These are phyloP conservation scores for Xestia ashworthii DNA, from an alignment of 2,888 invertebrate species.

Conservation along the genomic window DNA sequence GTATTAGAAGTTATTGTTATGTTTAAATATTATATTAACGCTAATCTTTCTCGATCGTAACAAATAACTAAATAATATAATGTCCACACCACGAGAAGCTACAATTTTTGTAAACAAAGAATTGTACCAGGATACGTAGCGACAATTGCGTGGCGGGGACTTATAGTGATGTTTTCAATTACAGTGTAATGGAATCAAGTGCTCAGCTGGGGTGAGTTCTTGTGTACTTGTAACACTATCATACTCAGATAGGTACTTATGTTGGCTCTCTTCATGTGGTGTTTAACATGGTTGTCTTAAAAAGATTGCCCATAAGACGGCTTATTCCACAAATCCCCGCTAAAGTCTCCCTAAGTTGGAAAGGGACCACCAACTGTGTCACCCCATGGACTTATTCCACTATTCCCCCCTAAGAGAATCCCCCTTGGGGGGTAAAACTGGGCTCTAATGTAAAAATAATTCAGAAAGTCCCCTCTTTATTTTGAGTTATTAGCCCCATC, in stretches of 20 bases:
- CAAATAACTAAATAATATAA: background rate
- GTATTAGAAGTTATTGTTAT: background rate
- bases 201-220: conserved; percentile 51
- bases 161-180: conserved; percentile 16
- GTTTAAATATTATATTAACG: conserved; percentile 4
- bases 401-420: no score
- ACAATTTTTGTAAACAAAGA: no score
- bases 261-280: background rate
- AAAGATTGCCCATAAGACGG: background rate
- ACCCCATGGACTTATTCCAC: no score
- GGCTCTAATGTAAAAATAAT: no score
- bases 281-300: background rate
- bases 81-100: no score
- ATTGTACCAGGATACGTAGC: no score
- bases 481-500: no score
- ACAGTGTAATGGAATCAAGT: conserved; percentile 46
- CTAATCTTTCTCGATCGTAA: background rate
- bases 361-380: background rate
- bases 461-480: no score
- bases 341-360: no score
- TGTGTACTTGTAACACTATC: background rate
- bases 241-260: background rate
- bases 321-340: no score
- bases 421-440: no score
- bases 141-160: no score